Evolutionary conservation across 2,888 invertebrate species (phyloP).

Genomic region (Dascillus cervinus): DNA sequence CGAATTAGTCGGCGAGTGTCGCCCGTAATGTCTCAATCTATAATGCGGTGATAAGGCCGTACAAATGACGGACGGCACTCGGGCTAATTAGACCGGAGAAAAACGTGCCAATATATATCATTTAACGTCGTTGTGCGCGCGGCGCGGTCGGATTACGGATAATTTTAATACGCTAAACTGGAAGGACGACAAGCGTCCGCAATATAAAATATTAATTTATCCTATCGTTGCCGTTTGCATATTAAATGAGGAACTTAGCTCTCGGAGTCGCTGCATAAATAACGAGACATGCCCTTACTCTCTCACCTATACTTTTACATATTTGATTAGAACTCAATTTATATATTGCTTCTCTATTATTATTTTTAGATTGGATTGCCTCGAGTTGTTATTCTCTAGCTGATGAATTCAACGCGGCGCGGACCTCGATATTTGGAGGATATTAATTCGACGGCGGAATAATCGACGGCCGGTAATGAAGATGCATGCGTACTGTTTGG

Average conservation of each 20-base stretch:
- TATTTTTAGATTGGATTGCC: too few species aligned
- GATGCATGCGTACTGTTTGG: too few species aligned
- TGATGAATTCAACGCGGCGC: too few species aligned
- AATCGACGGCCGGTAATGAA: too few species aligned
- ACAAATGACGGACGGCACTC: conserved; percentile 16
- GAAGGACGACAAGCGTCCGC: conserved; percentile 11
- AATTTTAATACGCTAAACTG: conserved; percentile 15
- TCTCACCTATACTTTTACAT: too few species aligned
- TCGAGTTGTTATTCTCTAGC: too few species aligned
- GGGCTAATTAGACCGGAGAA: conserved; percentile 15
- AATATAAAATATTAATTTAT: conserved; percentile 13
- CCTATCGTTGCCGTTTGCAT: conserved; percentile 13
- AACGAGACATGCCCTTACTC: too few species aligned
- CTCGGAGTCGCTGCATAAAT: neutral
- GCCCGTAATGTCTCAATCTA: conserved; percentile 12
- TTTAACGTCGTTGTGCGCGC: conserved; percentile 17
- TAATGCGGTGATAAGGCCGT: conserved; percentile 12
- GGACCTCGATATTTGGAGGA: too few species aligned
- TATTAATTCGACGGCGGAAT: too few species aligned
- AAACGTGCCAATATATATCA: conserved; percentile 15
- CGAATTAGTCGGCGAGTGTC: conserved; percentile 14
- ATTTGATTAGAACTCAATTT: too few species aligned
- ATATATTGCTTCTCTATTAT: too few species aligned
- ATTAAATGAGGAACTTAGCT: conserved; percentile 8
- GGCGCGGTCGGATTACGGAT: conserved; percentile 16